Conservation (phyloP, 2,888 invertebrate genomes). For the Omphaloscelis lunosa region DNA sequence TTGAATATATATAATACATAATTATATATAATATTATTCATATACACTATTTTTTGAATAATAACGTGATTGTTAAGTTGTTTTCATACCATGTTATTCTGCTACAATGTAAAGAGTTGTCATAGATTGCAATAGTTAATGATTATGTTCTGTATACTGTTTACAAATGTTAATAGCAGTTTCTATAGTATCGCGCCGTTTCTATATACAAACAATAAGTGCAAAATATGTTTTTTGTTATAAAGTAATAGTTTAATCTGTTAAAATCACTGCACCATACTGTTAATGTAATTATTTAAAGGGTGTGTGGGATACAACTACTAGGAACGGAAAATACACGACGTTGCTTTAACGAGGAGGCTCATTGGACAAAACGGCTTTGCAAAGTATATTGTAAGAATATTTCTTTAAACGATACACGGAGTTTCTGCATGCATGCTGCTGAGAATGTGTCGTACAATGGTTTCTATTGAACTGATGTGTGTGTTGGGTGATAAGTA, state of each 20-base stretch:
- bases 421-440: slow-evolving; percentile 78
- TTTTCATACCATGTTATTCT: slow-evolving; percentile 83
- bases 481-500: slow-evolving; percentile 81
- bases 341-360: slow-evolving; percentile 84
- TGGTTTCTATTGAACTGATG: slow-evolving; percentile 72
- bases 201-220: slow-evolving; percentile 82
- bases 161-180: slow-evolving; percentile 86
- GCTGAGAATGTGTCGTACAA: slow-evolving; percentile 74
- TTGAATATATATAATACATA: slow-evolving; percentile 79
- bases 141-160: slow-evolving; percentile 84
- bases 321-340: slow-evolving; percentile 77
- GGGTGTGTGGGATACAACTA: slow-evolving; percentile 84
- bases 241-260: slow-evolving; percentile 88
- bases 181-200: slow-evolving; percentile 79
- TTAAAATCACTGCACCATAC: slow-evolving; percentile 81
- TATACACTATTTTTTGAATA: slow-evolving; percentile 87
- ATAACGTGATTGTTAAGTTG: slow-evolving; percentile 86
- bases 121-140: slow-evolving; percentile 82
- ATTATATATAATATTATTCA: slow-evolving; percentile 82
- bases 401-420: slow-evolving; percentile 76
- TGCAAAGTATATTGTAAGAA: slow-evolving; percentile 80
- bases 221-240: slow-evolving; percentile 86
- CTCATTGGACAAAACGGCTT: slow-evolving; percentile 82
- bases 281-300: slow-evolving; percentile 77
- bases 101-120: slow-evolving; percentile 78